Base-by-base conservation (phyloP, 2,888 invertebrate genomes). In the Clostera curtula region DNA sequence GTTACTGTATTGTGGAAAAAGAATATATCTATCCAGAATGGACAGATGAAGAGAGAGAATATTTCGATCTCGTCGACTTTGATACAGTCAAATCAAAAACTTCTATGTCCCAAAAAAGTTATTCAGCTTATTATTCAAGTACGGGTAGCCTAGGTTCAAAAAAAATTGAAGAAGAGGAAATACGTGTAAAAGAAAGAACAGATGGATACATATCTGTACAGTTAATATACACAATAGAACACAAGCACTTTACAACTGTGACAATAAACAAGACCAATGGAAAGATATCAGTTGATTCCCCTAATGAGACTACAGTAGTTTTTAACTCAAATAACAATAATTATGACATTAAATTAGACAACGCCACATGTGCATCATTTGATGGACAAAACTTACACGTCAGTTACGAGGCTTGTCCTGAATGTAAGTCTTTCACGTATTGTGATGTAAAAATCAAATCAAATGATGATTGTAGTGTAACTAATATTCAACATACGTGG, bases 221-320 rank as follows among this genome's bases (percentile, higher is more conserved):
- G 35, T 33, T 73, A 5, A 40, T 60, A 20, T 72, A 59, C 40
- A 66, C 64, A 1, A 58, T 83, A 33, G 87, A 87, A 51, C 86
- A 87, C 62, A 56, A 61, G 16, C 75, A 85, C 57, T 87, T 85
- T 43, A 71, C 85, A n/a, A 77, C 82, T n/a, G 62, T 86, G 9
- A 67, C 64, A 21, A 64, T 85, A 32, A 70, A 85, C 43, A 75
- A 71, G 49, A 49, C 57, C 14, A 61, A 55, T 31, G 60, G 44
- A 5, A 60, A 56, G 25, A 56, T 82, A 33, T 49, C 59, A 4
- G 46, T 80, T 2, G 64, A 67, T 14, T 80, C 80, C 2, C 77
- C 80, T 4, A 77, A 79, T 31, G 52, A 62, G 6, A 64, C 64
- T 4, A 47, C 40, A 8, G 54, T 80, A 3, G 43, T 48, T 2